Percentiles rank a stretch among this genome's conserved stretches.
These are phyloP conservation scores for Oncorhynchus nerka DNA, from an alignment of 2,113 vertebrate genomes.

Conservation along the genomic window DNA sequence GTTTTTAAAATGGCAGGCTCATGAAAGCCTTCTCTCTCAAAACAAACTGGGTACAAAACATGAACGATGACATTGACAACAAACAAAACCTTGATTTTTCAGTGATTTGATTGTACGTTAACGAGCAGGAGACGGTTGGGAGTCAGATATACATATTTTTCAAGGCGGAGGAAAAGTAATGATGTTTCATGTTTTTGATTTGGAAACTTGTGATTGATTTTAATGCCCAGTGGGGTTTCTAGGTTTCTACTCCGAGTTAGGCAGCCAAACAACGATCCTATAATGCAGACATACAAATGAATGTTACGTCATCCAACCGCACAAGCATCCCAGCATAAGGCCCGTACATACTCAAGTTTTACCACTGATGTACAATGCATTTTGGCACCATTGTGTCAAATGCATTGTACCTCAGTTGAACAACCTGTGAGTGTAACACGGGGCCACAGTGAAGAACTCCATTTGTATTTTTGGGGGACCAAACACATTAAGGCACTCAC, in stretches of 20 bases:
- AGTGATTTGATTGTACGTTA: background rate
- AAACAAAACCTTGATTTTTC: background rate
- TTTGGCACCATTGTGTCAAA: too few relatives aligned
- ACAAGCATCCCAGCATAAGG: background rate
- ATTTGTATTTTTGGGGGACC: too few relatives aligned
- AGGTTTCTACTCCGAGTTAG: too few relatives aligned
- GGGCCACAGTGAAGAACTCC: too few relatives aligned
- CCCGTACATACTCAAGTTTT: background rate
- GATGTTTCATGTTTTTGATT: background rate
- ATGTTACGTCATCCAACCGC: background rate
- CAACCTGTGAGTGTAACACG: too few relatives aligned
- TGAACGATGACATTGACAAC: background rate
- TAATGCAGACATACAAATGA: too few relatives aligned
- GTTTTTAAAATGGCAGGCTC: background rate
- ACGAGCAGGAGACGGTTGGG: background rate
- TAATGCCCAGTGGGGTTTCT: too few relatives aligned
- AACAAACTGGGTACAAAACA: background rate
- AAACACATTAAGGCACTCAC: too few relatives aligned
- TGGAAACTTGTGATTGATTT: too few relatives aligned
- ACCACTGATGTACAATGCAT: too few relatives aligned
- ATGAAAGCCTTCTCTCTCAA: background rate
- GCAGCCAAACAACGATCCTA: too few relatives aligned
- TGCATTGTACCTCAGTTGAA: too few relatives aligned
- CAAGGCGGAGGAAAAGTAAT: background rate
- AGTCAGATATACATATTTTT: background rate